Evolutionary conservation across 2,113 vertebrate genomes (phyloP), one percentile per base, ranked within the genome.

Genomic region (Chaenocephalus aceratus): DNA sequence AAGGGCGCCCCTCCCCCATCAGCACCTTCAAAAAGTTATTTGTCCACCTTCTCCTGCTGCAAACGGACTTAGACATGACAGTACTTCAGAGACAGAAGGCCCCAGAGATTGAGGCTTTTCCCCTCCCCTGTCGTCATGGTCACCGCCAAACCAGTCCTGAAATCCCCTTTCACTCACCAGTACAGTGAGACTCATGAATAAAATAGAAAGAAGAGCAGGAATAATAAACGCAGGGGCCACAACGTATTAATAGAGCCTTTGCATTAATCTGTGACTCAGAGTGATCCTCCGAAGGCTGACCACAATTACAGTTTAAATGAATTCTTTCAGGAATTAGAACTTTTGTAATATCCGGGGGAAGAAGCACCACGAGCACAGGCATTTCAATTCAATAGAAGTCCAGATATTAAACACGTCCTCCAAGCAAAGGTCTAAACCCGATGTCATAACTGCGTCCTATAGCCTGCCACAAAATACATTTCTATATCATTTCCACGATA

Each of bases 231-330:
- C 51, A 46, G 57, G 54, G 59, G 64, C 57, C n/a, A 80, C 83
- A 93, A 91, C 83, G 82, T 80, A 86, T 92, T 94, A 91, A 90
- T 69, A 90, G 86, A 87, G 76, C 87, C 86, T 85, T 91, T 82
- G 89, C 80, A 86, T 74, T 93, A 80, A 80, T 78, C 63, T 44
- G 59, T 64, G 13, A 77, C 61, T 85, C 75, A 2, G 8, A 75
- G 74, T 11, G 75, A 77, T 93, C 83, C 87, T 86, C 63, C 64
- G 64, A 45, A 79, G 86, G 64, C 86, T 82, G 88, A 89, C 83
- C 71, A 85, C 89, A 93, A 94, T 94, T 95, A 93, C 78, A 91
- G 62, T 76, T 80, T 69, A 93, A 94, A 94, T 93, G 72, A 93
- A 94, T 86, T 89, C 65, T 92, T 91, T 91, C 30, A 90, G 79